phyloP scores from a whole-genome alignment of 2,888 invertebrate genomes.

The Exephanes ischioxanthus region DNA sequence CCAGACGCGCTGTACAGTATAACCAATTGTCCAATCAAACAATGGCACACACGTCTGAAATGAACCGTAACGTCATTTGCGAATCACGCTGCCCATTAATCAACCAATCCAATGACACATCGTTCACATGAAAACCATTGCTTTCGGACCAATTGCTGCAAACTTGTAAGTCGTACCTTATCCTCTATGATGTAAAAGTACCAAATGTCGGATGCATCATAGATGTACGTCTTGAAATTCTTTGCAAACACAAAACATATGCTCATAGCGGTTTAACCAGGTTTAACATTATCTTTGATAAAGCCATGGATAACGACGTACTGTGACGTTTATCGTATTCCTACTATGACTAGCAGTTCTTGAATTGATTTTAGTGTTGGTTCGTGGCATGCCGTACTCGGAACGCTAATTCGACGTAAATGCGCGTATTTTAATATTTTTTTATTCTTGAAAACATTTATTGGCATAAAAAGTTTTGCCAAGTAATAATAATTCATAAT shows the following conservation, averaged over 20 bases:
- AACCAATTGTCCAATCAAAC: background rate
- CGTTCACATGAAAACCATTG: constrained; percentile 1
- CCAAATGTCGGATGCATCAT: background rate
- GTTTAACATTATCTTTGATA: background rate
- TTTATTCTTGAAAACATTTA: background rate
- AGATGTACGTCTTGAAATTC: background rate
- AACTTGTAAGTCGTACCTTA: too few species aligned
- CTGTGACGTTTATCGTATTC: background rate
- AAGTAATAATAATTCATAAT: background rate
- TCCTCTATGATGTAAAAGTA: background rate
- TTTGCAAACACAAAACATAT: background rate
- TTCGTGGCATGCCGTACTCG: background rate
- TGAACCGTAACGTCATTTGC: background rate
- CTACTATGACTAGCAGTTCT: constrained; percentile 8
- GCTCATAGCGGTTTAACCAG: background rate
- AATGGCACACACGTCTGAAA: background rate
- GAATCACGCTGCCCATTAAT: background rate
- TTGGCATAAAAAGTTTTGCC: background rate
- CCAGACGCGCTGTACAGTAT: background rate
- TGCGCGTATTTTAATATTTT: background rate
- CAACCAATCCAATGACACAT: background rate
- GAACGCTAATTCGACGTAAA: background rate
- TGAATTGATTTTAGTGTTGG: background rate
- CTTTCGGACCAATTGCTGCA: background rate
- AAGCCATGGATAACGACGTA: constrained; percentile 4